Percentiles rank a stretch among this genome's conserved stretches.
Evolutionary conservation across 2,888 invertebrate species (phyloP).

Genomic region (Osedax fenrisi): DNA sequence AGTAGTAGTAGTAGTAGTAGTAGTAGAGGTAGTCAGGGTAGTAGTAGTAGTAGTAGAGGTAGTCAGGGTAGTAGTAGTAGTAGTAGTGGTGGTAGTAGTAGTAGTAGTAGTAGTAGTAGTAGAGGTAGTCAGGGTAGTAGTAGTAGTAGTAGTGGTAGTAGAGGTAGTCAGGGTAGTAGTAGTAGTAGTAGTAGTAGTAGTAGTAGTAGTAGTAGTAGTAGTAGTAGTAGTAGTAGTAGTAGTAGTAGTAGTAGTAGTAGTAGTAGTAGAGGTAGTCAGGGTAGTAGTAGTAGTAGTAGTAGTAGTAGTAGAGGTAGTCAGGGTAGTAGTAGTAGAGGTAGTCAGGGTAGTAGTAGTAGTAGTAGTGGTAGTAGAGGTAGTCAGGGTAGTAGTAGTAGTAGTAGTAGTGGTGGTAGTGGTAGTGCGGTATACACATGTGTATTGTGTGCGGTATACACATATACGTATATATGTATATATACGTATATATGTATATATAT

Average conservation of each 20-base stretch:
- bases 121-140: not conserved
- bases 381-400: not conserved
- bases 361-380: not conserved
- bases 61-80: not conserved
- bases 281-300: not conserved
- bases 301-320: not conserved
- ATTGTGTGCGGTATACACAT: too few relatives aligned
- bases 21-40: not conserved
- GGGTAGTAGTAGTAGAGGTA: not conserved
- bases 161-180: not conserved
- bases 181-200: conserved; percentile 21
- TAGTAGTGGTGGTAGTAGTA: not conserved
- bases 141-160: not conserved
- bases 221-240: conserved; percentile 32
- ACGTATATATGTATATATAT: too few relatives aligned
- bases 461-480: too few relatives aligned
- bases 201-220: conserved; percentile 29
- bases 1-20: not conserved
- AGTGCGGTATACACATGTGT: too few relatives aligned
- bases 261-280: conserved; percentile 5
- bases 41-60: not conserved
- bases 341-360: not conserved
- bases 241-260: conserved; percentile 27
- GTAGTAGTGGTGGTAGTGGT: not conserved
- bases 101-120: not conserved